Base-by-base conservation (phyloP, 2,888 invertebrate species). In the Drosophila anomalata region DNA sequence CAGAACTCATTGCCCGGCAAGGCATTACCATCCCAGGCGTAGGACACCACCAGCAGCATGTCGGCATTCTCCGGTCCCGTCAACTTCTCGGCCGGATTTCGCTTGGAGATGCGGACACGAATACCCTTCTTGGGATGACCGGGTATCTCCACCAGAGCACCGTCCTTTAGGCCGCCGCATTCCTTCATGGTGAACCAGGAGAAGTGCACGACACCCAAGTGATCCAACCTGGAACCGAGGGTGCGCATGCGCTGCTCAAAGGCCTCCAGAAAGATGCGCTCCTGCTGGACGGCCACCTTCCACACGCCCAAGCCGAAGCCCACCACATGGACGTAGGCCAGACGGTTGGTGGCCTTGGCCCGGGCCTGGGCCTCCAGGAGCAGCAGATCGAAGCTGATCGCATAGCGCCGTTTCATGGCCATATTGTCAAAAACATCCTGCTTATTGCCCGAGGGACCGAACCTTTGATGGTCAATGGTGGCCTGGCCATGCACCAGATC, bases 1-100 rank as follows among this genome's bases (percentile, higher is more conserved):
- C 95, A 95, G 88, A 94, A 95, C 84, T 95, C 95, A 78, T 95
- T 95, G 47, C 95, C 95, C 1, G 95, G 95, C 62, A 95, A 92
- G 0, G 95, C 94, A 83, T 95, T 95, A 7, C 95, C 94, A 85
- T 95, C 95, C 94, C 95, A 95, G 0, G 95, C 94, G 81, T 95
- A 95, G 0, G 94, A 95, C 31, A 95, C 93, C 0, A 95, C 93
- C 14, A 95, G 90, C 9, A 94, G 86, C 71, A 93, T 93, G 58
- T 93, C 92, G 20, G 86, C 67, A 89, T 63, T 91, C 91, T 39
- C 76, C 1, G 92, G 93, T 0, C 24, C 9, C 0, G 11, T 5
- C 52, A 95, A 76, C 60, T 92, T 92, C 0, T 92, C 88, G 0
- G 94, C 94, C 0, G 95, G 94, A 88, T 94, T 92, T 1, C 94